A percentile compares a stretch with the other conserved stretches of the same genome.
Evolutionary conservation across 2,888 invertebrate genomes (phyloP).

Genomic region (Trachelus tabidus): DNA sequence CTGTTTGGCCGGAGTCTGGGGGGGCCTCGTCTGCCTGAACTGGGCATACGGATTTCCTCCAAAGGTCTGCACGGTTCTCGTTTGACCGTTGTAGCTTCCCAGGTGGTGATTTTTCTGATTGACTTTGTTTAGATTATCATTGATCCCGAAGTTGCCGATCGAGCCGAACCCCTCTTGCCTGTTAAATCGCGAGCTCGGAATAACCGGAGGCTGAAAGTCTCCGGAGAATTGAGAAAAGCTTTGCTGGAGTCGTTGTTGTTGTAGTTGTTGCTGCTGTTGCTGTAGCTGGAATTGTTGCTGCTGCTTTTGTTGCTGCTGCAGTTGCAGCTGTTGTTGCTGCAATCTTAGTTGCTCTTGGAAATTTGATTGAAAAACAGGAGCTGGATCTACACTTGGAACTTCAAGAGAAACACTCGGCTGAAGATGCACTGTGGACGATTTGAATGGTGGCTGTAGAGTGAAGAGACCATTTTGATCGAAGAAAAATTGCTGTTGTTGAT

Average conservation of each 20-base stretch:
- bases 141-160: slow-evolving; percentile 74
- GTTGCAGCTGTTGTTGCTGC: slow-evolving; percentile 32
- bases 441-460: slow-evolving; percentile 42
- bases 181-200: slow-evolving; percentile 57
- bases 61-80: slow-evolving; percentile 37
- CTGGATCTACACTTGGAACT: slow-evolving; percentile 46
- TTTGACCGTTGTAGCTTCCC: slow-evolving; percentile 18
- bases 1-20: slow-evolving; percentile 69
- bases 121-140: slow-evolving; percentile 45
- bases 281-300: slow-evolving; percentile 41
- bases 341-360: slow-evolving; percentile 45
- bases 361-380: slow-evolving; percentile 46
- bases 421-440: slow-evolving; percentile 43
- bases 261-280: slow-evolving; percentile 41
- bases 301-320: slow-evolving; percentile 46
- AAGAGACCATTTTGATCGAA: slow-evolving; percentile 45
- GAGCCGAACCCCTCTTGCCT: slow-evolving; percentile 62
- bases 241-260: slow-evolving; percentile 56
- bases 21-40: slow-evolving; percentile 23
- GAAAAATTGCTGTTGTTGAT: slow-evolving; percentile 38
- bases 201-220: slow-evolving; percentile 61
- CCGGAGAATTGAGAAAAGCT: slow-evolving; percentile 47
- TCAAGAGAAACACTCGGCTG: slow-evolving; percentile 58
- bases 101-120: slow-evolving; percentile 2
- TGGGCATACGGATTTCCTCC: slow-evolving; percentile 40